Conservation (phyloP, 2,797 vertebrate species). For the Anguilla anguilla region DNA sequence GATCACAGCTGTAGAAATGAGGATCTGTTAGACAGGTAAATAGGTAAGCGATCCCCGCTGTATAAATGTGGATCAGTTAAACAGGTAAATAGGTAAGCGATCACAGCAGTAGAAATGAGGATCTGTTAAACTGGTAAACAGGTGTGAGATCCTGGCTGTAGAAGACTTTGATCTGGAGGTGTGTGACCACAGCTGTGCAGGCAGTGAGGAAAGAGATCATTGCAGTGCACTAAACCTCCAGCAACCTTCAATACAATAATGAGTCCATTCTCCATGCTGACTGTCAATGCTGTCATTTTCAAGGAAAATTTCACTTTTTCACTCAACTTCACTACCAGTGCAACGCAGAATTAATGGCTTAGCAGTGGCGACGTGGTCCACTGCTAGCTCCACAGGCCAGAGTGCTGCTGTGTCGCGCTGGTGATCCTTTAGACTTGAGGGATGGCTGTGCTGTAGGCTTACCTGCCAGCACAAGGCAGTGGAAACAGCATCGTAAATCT, state of each 20-base stretch:
- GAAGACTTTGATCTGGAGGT: not conserved
- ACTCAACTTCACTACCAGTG: not conserved
- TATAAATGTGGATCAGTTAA: too few relatives aligned
- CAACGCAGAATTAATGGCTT: not conserved
- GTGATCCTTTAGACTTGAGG: not conserved
- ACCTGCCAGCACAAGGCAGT: not conserved
- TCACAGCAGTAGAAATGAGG: too few relatives aligned
- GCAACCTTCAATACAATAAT: not conserved
- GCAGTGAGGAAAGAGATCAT: not conserved
- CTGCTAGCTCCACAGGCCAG: not conserved
- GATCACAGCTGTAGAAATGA: too few relatives aligned
- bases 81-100: too few relatives aligned
- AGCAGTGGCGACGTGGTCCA: too few relatives aligned
- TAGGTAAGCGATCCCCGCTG: too few relatives aligned
- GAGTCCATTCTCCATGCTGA: not conserved
- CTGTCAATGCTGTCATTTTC: not conserved
- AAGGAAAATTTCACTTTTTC: not conserved
- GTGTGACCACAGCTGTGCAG: not conserved
- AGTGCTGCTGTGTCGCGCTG: not conserved
- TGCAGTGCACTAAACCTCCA: not conserved
- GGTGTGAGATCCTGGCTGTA: too few relatives aligned
- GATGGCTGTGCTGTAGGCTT: not conserved
- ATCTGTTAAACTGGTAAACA: too few relatives aligned
- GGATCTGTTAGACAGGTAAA: not conserved
- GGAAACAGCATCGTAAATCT: not conserved